Evolutionary conservation across 2,797 vertebrate genomes (phyloP).

Genomic region (Kryptopterus vitreolus): DNA sequence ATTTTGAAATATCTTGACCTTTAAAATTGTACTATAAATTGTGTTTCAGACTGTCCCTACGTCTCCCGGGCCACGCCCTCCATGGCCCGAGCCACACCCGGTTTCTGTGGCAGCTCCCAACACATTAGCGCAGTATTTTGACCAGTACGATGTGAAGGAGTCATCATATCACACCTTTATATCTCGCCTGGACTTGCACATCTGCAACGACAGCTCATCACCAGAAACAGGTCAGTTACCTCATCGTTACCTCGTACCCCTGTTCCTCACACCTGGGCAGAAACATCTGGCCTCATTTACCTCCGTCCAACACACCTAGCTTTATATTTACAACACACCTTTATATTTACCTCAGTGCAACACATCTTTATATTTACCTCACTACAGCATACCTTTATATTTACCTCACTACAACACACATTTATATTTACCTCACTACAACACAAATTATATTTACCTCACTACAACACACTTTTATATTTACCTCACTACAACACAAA

Average conservation of each 20-base stretch:
- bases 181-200: constrained; percentile 92
- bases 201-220: constrained; percentile 91
- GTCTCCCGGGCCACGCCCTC: constrained; percentile 80
- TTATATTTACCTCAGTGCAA: too few relatives aligned
- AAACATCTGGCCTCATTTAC: background rate
- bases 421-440: too few relatives aligned
- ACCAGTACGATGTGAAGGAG: constrained; percentile 92
- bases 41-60: constrained; percentile 81
- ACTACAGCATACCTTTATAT: background rate
- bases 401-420: too few relatives aligned
- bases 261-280: too few relatives aligned
- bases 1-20: too few relatives aligned
- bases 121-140: constrained; percentile 88
- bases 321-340: too few relatives aligned
- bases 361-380: background rate
- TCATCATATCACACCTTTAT: constrained; percentile 96
- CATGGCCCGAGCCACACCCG: constrained; percentile 81
- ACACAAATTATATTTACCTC: too few relatives aligned
- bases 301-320: background rate
- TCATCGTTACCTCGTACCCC: background rate
- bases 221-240: constrained; percentile 80
- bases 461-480: too few relatives aligned
- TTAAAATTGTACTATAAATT: background rate
- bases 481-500: background rate
- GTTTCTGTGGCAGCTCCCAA: constrained; percentile 70